A percentile compares a stretch with the other conserved stretches of the same genome.
Conservation (phyloP, 2,113 vertebrate genomes). For the Gallinago media region DNA sequence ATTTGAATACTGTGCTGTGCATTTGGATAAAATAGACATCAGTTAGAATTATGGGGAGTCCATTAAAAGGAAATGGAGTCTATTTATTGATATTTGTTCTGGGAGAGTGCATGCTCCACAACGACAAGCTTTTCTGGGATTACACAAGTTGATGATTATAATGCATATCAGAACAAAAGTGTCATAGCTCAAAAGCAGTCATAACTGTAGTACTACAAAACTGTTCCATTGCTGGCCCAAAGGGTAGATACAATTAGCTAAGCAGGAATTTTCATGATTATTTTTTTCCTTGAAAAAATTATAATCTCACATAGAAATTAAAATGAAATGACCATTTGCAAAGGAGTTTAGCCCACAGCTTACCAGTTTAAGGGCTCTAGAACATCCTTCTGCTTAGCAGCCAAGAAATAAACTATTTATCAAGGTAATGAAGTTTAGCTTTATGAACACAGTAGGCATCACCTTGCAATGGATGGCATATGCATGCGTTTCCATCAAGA, state of each 20-base stretch:
- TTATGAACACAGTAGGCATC: constrained; percentile 11
- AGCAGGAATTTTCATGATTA: background rate
- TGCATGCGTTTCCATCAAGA: constrained; percentile 34
- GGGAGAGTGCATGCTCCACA: background rate
- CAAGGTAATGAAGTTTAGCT: constrained; percentile 48
- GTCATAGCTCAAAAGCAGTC: background rate
- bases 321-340: constrained; percentile 2
- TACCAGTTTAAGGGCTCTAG: constrained; percentile 30
- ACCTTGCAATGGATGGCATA: constrained; percentile 13
- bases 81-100: background rate
- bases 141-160: background rate
- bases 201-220: background rate
- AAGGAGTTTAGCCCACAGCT: background rate
- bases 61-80: background rate
- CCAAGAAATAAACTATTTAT: background rate
- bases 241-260: background rate
- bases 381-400: background rate
- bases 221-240: background rate
- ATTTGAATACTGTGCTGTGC: background rate
- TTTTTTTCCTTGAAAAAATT: background rate
- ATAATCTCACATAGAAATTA: constrained; percentile 53
- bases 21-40: background rate
- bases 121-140: background rate
- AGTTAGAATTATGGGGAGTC: background rate
- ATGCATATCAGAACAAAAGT: background rate